These are phyloP conservation scores for Stegophylla sp. DNA, from an alignment of 2,888 invertebrate species.

Conservation along the genomic window DNA sequence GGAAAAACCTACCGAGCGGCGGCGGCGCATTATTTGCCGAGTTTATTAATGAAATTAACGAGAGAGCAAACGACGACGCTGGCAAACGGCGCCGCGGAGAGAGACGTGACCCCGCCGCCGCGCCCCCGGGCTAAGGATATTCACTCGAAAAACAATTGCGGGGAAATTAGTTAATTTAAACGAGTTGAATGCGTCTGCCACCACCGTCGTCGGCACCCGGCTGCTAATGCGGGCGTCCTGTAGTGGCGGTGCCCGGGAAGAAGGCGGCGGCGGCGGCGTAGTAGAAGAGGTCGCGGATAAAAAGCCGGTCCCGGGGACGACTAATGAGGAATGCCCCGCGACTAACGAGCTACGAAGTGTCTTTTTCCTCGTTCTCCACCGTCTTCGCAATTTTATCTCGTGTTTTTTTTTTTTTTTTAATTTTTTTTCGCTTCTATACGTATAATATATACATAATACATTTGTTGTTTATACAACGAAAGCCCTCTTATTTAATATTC, in stretches of 20 bases:
- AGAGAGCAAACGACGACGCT: conserved; percentile 51
- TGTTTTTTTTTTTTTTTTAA: conserved; percentile 8
- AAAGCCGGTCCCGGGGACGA: conserved; percentile 17
- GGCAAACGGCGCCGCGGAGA: too few species aligned
- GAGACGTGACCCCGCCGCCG: conserved; percentile 30
- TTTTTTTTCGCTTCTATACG: conserved; percentile 7
- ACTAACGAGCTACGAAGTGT: conserved; percentile 41
- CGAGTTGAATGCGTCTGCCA: conserved; percentile 39
- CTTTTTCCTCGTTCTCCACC: background rate
- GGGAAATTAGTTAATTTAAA: conserved; percentile 57
- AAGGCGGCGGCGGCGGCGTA: too few species aligned
- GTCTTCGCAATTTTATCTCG: conserved; percentile 13
- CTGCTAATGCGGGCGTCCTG: background rate
- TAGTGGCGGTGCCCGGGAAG: too few species aligned
- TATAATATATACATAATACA: background rate
- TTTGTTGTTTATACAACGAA: background rate
- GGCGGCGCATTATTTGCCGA: conserved; percentile 46
- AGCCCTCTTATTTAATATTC: conserved; percentile 23
- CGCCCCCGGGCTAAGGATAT: conserved; percentile 26
- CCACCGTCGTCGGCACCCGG: background rate
- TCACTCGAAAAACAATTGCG: conserved; percentile 48
- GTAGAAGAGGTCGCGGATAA: background rate
- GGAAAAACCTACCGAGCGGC: conserved; percentile 27
- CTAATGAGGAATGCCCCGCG: conserved; percentile 42
- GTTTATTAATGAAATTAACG: conserved; percentile 52